phyloP scores from a whole-genome alignment of 2,113 vertebrate species.

The Helogale parvula region DNA sequence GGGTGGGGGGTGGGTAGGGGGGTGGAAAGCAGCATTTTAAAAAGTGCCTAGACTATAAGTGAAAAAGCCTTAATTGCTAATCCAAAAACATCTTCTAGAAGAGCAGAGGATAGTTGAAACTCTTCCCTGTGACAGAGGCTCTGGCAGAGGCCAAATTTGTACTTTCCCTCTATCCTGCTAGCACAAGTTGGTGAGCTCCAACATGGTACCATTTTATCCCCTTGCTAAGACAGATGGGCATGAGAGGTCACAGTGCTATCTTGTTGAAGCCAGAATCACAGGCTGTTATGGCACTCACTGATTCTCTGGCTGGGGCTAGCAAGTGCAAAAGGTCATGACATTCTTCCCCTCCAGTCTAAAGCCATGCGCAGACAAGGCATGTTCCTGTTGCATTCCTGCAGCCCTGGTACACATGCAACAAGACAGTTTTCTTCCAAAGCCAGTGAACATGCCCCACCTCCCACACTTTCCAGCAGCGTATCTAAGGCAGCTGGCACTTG shows the following conservation, averaged over 20 bases:
- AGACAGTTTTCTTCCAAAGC: background rate
- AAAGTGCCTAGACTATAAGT: background rate
- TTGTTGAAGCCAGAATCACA: background rate
- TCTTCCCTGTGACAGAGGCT: background rate
- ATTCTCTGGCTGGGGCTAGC: background rate
- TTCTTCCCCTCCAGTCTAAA: background rate
- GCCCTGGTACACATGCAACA: background rate
- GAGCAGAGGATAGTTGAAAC: background rate
- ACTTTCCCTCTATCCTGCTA: background rate
- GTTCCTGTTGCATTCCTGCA: background rate
- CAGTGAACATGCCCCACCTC: background rate
- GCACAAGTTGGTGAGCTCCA: background rate
- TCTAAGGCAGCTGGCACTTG: background rate
- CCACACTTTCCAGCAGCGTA: background rate
- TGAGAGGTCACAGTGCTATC: background rate
- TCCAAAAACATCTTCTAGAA: background rate
- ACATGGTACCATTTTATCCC: background rate
- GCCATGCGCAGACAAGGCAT: background rate
- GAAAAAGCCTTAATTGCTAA: background rate
- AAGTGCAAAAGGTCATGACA: background rate
- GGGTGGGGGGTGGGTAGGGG: too few relatives aligned
- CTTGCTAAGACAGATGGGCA: background rate
- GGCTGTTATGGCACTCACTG: background rate
- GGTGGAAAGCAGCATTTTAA: background rate
- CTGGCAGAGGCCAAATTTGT: background rate